Conservation (phyloP, 23 tunicate genomes). For the Phallusia fumigata region DNA sequence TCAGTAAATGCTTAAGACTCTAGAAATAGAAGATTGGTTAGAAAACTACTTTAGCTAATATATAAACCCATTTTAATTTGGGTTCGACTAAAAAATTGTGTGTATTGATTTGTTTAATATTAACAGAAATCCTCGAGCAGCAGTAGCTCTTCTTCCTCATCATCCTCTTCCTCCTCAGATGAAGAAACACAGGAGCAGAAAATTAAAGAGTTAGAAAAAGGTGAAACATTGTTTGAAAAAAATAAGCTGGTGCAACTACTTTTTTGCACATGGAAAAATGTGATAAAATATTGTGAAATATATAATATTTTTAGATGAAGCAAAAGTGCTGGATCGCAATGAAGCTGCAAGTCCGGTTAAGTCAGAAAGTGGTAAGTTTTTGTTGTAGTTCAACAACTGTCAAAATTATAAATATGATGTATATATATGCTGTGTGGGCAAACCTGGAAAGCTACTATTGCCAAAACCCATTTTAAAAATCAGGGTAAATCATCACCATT, state of each 20-base stretch:
- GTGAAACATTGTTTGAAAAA: too few relatives aligned
- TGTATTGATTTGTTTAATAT: not conserved
- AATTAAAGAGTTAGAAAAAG: not conserved
- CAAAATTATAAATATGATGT: too few relatives aligned
- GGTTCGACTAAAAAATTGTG: too few relatives aligned
- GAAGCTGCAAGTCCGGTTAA: constrained; percentile 8
- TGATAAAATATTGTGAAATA: not conserved
- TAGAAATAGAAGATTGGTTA: too few relatives aligned
- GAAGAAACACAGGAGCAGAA: constrained; percentile 7
- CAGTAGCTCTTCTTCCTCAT: not conserved
- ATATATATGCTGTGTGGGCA: not conserved
- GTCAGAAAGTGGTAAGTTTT: constrained; percentile 6
- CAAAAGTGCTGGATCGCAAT: not conserved
- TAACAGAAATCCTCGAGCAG: not conserved
- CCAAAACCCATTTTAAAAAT: not conserved
- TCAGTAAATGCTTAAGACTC: too few relatives aligned
- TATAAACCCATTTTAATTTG: too few relatives aligned
- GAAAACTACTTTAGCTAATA: too few relatives aligned
- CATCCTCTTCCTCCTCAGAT: not conserved
- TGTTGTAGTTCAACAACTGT: too few relatives aligned
- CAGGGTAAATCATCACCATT: not conserved
- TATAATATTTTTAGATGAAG: not conserved
- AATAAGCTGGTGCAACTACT: too few relatives aligned
- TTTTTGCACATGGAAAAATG: not conserved
- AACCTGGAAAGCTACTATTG: not conserved